A percentile compares a stretch with the other conserved stretches of the same genome.
phyloP scores from a whole-genome alignment of 2,797 vertebrate species.

The Rhynchonycteris naso region DNA sequence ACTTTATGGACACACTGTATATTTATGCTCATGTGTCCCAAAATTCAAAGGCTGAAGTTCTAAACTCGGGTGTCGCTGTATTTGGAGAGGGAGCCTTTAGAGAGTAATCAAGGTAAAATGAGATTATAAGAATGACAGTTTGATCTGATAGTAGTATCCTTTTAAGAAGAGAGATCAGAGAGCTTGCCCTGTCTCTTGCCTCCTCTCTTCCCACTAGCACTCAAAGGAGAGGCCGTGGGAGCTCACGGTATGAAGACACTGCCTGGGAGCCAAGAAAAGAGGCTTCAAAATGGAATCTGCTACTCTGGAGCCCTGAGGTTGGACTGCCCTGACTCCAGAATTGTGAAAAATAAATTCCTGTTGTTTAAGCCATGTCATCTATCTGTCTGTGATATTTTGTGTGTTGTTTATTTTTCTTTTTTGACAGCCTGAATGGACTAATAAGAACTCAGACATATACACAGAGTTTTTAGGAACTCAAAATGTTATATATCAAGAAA shows the following conservation, averaged over 20 bases:
- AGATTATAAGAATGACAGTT: neutral
- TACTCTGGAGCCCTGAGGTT: neutral
- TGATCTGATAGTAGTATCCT: neutral
- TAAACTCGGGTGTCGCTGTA: neutral
- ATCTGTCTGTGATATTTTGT: neutral
- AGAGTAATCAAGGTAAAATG: neutral
- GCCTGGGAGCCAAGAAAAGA: neutral
- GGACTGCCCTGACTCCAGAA: neutral
- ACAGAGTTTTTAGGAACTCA: neutral
- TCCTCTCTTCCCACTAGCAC: no score
- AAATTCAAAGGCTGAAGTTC: neutral
- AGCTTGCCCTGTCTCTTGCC: neutral
- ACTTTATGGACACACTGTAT: neutral
- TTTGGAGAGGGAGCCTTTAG: neutral
- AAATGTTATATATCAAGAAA: neutral
- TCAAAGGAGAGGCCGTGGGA: neutral
- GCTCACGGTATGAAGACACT: no score
- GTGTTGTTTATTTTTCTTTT: no score
- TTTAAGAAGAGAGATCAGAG: neutral
- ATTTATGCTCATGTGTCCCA: neutral
- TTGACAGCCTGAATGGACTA: neutral
- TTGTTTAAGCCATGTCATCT: neutral
- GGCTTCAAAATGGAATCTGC: neutral
- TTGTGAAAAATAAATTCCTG: neutral
- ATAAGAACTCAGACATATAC: neutral